A percentile compares a stretch with the other conserved stretches of the same genome.
Evolutionary conservation across 1,140 invertebrate genomes (phyloP).

Genomic region (Hesperophylax magnus): DNA sequence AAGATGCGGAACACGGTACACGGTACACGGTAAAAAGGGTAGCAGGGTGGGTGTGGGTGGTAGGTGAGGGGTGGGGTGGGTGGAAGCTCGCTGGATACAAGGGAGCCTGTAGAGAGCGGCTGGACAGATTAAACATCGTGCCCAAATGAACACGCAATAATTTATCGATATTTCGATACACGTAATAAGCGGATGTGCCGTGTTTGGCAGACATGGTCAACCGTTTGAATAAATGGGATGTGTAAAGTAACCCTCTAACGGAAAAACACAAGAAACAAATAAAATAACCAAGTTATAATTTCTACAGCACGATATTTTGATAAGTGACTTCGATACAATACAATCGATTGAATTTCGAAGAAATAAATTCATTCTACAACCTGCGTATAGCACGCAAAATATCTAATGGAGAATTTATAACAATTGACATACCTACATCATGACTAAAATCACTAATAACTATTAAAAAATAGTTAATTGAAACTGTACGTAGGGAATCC

Average conservation of each 20-base stretch:
- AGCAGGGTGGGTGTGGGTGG: background rate
- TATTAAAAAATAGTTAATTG: no score
- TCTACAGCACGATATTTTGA: no score
- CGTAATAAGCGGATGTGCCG: constrained; percentile 65
- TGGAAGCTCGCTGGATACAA: background rate
- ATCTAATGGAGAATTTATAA: no score
- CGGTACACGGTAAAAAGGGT: background rate
- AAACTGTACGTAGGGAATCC: no score
- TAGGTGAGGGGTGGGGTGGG: background rate
- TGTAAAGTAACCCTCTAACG: background rate
- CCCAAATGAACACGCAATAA: constrained; percentile 71
- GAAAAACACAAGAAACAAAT: background rate
- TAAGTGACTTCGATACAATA: no score
- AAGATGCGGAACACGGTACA: background rate
- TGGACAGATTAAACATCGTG: constrained; percentile 71
- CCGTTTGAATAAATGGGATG: background rate
- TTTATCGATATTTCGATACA: constrained; percentile 69
- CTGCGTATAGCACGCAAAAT: no score
- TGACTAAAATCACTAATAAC: no score
- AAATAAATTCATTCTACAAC: no score
- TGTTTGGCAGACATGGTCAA: constrained; percentile 10
- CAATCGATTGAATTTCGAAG: no score
- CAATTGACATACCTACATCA: no score
- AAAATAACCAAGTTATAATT: no score
- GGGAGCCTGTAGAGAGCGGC: constrained; percentile 35